Conservation (phyloP, 2,888 invertebrate species). For the Lamproptera curius region DNA sequence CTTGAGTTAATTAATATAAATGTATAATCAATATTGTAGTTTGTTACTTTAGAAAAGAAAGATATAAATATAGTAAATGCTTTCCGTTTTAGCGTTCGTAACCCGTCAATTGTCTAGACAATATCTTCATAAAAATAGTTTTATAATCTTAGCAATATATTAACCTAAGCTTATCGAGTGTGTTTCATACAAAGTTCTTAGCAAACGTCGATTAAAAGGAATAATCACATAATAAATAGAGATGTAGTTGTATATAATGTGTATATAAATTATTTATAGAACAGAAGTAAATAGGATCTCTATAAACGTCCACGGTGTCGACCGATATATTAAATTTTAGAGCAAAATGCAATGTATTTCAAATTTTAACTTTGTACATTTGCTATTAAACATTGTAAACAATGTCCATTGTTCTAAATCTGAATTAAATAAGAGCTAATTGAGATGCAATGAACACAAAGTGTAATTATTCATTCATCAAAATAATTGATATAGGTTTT, state of each 20-base stretch:
- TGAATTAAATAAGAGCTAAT: no score
- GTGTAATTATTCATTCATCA: no score
- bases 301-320: conserved; percentile 65
- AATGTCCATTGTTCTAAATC: no score
- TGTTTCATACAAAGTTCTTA: conserved; percentile 26
- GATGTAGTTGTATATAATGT: conserved; percentile 24
- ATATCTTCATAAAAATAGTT: conserved; percentile 42
- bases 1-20: neutral
- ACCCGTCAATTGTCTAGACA: conserved; percentile 68
- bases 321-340: conserved; percentile 12
- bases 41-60: conserved; percentile 9
- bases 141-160: conserved; percentile 32
- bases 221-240: conserved; percentile 12
- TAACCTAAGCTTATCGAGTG: conserved; percentile 28
- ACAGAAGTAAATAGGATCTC: conserved; percentile 45
- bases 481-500: no score
- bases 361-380: neutral
- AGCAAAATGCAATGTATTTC: neutral
- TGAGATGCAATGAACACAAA: no score
- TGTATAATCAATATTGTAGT: neutral
- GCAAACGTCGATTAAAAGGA: conserved; percentile 24
- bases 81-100: conserved; percentile 15
- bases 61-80: conserved; percentile 7
- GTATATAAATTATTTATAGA: conserved; percentile 30
- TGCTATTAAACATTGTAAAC: neutral